Base-by-base conservation (phyloP, 2,888 invertebrate species). In the Parnassius apollo region DNA sequence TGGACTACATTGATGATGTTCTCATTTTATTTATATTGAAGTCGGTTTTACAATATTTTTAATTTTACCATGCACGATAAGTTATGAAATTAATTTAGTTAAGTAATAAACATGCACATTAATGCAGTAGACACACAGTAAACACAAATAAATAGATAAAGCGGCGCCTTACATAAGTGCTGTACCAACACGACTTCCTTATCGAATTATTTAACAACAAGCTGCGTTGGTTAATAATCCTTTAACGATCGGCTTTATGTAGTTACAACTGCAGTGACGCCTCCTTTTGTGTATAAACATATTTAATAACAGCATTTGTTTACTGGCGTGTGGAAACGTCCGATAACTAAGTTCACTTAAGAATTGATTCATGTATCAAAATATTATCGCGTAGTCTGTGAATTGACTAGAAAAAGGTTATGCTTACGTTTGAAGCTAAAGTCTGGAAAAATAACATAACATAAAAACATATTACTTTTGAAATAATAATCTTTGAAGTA, bases 301-400 rank as follows among this genome's bases (percentile, higher is more conserved):
- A 60, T 66, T 69, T 74, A 73, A 74, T 72, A 75, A 75, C 75
- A 70, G 69, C 62, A 46, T 67, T 71, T 74, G 69, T 81, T 78
- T 80, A 69, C 64, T 46, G 60, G 71, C 56, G 68, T 71, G 66
- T 78, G 85, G 84, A 86, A 86, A 81, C 64, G 68, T 68, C 74
- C 77, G 68, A 50, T 61, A 61, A 50, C 63, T 59, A 7, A 56
- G 12, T 48, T 42, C 52, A 22, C 11, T 12, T 25, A 57, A 18
- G 50, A 46, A 61, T 61, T 51, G 57, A 61, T 61, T 57, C 57
- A 50, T 56, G 44, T 51, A 25, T 44, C 13, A 44, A 25, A 42
- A 49, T 22, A n/a, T n/a, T 42, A 12, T 9, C 22, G 42, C 48
- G 13, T 2, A 12, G 10, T 45, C 12, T 35, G 2, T 25, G 9